Evolutionary conservation across 2,113 vertebrate species (phyloP).

Genomic region (Ploceus nigricollis): DNA sequence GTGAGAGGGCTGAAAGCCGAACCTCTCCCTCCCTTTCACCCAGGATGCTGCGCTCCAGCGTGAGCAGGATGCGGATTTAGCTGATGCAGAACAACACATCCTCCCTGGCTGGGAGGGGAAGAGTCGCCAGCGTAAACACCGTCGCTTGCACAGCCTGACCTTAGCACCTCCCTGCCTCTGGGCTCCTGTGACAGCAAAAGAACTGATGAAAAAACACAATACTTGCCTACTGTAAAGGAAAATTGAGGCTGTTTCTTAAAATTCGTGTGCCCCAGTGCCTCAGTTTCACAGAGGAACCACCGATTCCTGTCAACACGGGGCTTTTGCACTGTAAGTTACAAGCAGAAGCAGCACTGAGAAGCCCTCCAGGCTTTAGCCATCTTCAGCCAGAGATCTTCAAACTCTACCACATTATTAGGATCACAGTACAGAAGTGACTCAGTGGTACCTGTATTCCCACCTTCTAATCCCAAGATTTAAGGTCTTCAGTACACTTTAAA

Average conservation of each 20-base stretch:
- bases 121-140: not conserved
- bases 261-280: no score
- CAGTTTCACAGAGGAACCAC: not conserved
- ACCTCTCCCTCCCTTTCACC: not conserved
- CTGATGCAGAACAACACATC: not conserved
- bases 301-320: fast-evolving
- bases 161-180: not conserved
- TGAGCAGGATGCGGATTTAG: not conserved
- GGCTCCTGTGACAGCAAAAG: not conserved
- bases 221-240: not conserved
- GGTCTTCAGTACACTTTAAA: not conserved
- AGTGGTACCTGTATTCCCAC: fast-evolving
- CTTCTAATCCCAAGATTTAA: not conserved
- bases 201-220: not conserved
- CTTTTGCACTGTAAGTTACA: not conserved
- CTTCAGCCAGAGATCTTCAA: not conserved
- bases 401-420: fast-evolving
- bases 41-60: not conserved
- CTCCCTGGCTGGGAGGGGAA: not conserved
- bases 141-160: not conserved
- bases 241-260: not conserved
- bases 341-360: not conserved
- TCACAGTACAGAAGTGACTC: no score
- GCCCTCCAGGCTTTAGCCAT: fast-evolving
- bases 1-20: not conserved